Evolutionary conservation across 1,140 invertebrate species (phyloP), one percentile per base, ranked within the genome.

Genomic region (Neotoxoptera formosana): DNA sequence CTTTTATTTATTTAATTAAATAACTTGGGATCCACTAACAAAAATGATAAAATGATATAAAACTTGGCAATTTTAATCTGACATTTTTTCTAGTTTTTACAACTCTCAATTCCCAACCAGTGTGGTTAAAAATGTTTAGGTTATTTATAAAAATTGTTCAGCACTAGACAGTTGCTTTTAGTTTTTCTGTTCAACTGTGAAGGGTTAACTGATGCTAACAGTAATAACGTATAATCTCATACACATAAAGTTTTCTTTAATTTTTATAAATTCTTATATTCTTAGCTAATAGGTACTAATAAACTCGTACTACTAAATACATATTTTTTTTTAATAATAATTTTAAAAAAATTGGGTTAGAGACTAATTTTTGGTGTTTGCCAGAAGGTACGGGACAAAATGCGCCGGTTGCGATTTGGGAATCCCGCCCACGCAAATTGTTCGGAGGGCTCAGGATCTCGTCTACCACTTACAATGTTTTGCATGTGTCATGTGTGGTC

Each of bases 401-500:
- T 99, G 99, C 96, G 98, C 98, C 94, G 98, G 98, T 94, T 99
- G 99, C 96, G 98, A 98, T 95, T 97, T 99, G 96, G 99, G 99
- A 90, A 99, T 99, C 95, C 98, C 98, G 53, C 99, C 99, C 84
- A 98, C 98, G 94, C 98, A 99, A 95, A 97, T 99, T 94, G 99
- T 99, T 30, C 96, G 99, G 76, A 96, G 98, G 94, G 98, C 98
- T 56, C 98, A 99, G 95, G 97, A 99, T 94, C 97, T 99, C 96
- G 98, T 99, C 88, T 99, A 99, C 96, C 99, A 99, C 95, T 96
- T 99, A 91, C 97, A 98, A 94, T 99, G 99, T 96, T 99, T 99
- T 96, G 97, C 98, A 9, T 99, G 99, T 95, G 97, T 98, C 94
- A 97, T 99, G 95, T 99, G 99, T 95, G 97, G 98, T 30, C 96